Evolutionary conservation across 2,113 vertebrate genomes (phyloP), one percentile per base, ranked within the genome.

Genomic region (Prinia subflava): DNA sequence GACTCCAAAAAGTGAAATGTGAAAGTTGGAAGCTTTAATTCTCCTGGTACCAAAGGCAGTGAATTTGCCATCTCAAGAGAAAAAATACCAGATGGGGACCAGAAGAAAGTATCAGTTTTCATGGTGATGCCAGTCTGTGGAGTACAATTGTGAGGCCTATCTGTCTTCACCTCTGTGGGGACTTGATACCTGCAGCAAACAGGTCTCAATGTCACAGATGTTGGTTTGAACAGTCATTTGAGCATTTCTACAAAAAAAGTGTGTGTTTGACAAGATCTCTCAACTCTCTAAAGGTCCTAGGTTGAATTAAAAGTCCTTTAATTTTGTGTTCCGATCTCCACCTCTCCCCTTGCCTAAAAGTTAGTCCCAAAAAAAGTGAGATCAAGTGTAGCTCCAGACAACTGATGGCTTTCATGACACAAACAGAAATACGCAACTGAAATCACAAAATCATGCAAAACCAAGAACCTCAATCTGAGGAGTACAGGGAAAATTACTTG

Each of bases 1-100:
- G 41, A 69, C 24, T 83, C 39, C 44, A 60, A 15, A 24, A 76
- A 53, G 27, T 17, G 39, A 78, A 81, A 82, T 2, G 2, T 69
- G 22, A 78, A 78, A 84, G 80, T 23, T 42, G 39, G 28, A 90
- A 83, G n/a, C 50, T 87, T 92, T 78, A 63, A 78, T 60, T 30
- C 55, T 77, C 35, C 27, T 75, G 44, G 44, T 37, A 55, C 20
- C 20, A 87, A 83, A 87, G 47, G n/a, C 20, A 60, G 20, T 37
- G 25, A 63, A 89, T 83, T 37, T 57, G 57, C 16, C 49, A 82
- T 37, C 6, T 18, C 21, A 35, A 49, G 27, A 87, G 25, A 75
- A 92, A 82, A 84, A 79, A 25, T 41, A 63, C 11, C 69, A 69
- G 18, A 41, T 22, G 19, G n/a, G 10, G 12, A 89, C 15, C 33